Evolutionary conservation across 2,888 invertebrate genomes (phyloP), one percentile per base, ranked within the genome.

Genomic region (Diarsia dahlii): DNA sequence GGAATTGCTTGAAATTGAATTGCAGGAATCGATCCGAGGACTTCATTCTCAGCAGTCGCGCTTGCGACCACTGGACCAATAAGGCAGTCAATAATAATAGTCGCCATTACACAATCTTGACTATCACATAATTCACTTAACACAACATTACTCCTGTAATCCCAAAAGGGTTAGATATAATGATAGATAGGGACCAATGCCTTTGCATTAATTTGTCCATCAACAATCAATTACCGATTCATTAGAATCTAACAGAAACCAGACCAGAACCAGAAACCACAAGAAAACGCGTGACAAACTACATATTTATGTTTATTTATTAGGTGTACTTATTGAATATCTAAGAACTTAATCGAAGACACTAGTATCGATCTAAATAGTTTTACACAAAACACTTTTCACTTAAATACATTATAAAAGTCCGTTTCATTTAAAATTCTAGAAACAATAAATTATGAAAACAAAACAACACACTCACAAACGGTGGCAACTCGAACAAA

Each of bases 381-480:
- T 20, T 45, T 18, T 12, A 12, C 56, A 58, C 23, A 18, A 48
- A 39, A 39, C 46, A 77, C 9, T 58, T 23, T 56, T 23, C n/a
- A 75, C 10, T 56, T 8, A 20, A 0, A 8, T 48, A 34, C 3
- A 1, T 23, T n/a, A 9, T 34, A 54, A 15, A 0, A 13, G 1
- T 8, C 15, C 23, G 3, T 28, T 46, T n/a, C n/a, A 28, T 34
- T 66, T 39, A 1, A 28, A 28, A 28, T 50, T 62, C 6, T n/a
- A n/a, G 34, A 56, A 63, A 50, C 4, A 74, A 3, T 66, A 20
- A 63, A 81, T 63, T 45, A 34, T 15, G 10, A 60, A 46, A 48
- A 8, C 23, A 56, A 73, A 48, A 8, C 23, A 56, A 73, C 68
- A 69, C 80, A 69, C n/a, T 34, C 56, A 28, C 28, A n/a, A 66